Conservation (phyloP, 2,113 vertebrate genomes). For the Rhabdomys dilectus region DNA sequence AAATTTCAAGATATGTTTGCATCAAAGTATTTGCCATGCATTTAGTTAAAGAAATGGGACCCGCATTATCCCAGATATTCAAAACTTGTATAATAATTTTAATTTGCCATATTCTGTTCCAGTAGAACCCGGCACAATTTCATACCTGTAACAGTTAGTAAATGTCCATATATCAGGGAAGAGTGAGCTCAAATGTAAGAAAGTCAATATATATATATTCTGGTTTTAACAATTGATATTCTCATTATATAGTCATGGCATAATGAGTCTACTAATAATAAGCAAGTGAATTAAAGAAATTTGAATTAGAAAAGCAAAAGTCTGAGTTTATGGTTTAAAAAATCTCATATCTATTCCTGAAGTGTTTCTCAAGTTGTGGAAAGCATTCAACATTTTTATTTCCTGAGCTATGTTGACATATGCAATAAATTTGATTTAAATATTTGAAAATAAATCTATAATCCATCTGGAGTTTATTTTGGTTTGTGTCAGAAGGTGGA, state of each 20-base stretch:
- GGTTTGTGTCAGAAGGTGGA: slow-evolving; percentile 63
- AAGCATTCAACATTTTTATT: slow-evolving; percentile 35
- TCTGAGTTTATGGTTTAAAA: not conserved
- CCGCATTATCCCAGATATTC: not conserved
- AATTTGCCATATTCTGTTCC: not conserved
- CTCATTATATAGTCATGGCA: not conserved
- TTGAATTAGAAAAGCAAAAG: slow-evolving; percentile 24
- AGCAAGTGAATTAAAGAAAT: not conserved
- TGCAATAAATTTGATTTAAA: slow-evolving; percentile 69
- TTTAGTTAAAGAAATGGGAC: not conserved
- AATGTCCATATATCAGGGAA: not conserved
- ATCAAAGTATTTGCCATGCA: not conserved
- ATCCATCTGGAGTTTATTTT: slow-evolving; percentile 75
- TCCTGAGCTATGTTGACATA: slow-evolving; percentile 27
- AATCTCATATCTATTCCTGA: slow-evolving; percentile 4
- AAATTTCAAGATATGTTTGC: not conserved
- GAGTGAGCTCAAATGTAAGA: not conserved
- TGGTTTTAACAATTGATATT: not conserved
- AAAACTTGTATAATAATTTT: not conserved
- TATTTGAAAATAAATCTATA: slow-evolving; percentile 72
- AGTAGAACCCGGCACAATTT: not conserved
- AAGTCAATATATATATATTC: not conserved
- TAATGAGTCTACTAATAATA: not conserved
- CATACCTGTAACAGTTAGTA: not conserved
- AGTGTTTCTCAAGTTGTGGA: slow-evolving; percentile 56